Percentiles rank a stretch among this genome's conserved stretches.
These are phyloP conservation scores for Hetaerina titia DNA, from an alignment of 2,888 invertebrate genomes.

Conservation along the genomic window DNA sequence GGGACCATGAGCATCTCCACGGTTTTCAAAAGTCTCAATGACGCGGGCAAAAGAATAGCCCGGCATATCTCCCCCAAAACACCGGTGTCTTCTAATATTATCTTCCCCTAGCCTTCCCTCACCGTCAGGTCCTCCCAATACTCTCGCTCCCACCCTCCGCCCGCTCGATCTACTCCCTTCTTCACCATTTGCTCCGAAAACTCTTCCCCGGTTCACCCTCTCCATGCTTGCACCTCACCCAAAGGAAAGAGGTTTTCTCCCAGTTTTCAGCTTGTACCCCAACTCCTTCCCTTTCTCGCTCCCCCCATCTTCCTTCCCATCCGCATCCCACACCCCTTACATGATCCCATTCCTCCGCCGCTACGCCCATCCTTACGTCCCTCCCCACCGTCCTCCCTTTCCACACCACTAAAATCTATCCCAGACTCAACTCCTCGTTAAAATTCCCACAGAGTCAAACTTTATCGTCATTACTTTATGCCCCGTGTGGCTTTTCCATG, in stretches of 20 bases:
- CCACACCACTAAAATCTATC: conserved; percentile 40
- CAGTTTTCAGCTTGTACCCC: neutral
- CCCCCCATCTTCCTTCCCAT: neutral
- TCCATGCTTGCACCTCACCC: neutral
- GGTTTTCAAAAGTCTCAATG: conserved; percentile 43
- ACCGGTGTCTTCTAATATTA: conserved; percentile 49
- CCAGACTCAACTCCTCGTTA: conserved; percentile 64
- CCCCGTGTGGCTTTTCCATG: conserved; percentile 57
- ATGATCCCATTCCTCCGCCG: neutral
- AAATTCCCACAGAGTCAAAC: conserved; percentile 65
- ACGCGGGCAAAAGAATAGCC: conserved; percentile 53
- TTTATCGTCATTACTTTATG: conserved; percentile 66
- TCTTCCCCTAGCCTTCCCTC: neutral
- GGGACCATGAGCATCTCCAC: neutral
- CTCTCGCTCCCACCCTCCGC: neutral
- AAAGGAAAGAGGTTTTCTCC: conserved; percentile 21
- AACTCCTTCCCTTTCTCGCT: neutral
- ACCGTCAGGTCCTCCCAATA: neutral
- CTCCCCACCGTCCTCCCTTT: neutral
- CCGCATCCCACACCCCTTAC: neutral
- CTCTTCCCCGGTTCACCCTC: conserved; percentile 23
- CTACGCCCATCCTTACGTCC: neutral
- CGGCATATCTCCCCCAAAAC: conserved; percentile 20
- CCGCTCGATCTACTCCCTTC: neutral
- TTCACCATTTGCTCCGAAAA: neutral